phyloP scores from a whole-genome alignment of 2,888 invertebrate genomes.

The Drosophila paucipuncta region DNA sequence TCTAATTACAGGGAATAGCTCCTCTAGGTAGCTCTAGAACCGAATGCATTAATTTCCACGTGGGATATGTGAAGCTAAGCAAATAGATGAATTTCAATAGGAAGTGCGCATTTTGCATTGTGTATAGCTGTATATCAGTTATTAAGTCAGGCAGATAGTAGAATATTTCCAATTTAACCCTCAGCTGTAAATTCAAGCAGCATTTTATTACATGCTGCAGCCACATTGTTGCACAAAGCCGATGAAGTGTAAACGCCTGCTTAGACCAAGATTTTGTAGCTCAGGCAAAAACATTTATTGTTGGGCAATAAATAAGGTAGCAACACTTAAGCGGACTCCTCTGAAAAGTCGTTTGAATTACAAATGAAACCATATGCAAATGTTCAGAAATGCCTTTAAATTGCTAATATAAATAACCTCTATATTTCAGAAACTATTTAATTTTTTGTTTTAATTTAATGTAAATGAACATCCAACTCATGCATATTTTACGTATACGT shows the following conservation, averaged over 20 bases:
- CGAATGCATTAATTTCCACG: not conserved
- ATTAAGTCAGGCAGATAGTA: slow-evolving; percentile 2
- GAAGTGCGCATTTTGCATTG: not conserved
- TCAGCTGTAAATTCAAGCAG: slow-evolving; percentile 32
- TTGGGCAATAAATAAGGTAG: slow-evolving; percentile 27
- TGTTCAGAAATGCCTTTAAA: not conserved
- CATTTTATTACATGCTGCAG: slow-evolving; percentile 20
- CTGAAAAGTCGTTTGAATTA: slow-evolving; percentile 19
- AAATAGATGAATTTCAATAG: slow-evolving; percentile 3
- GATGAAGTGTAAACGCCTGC: slow-evolving; percentile 17
- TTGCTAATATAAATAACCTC: not conserved
- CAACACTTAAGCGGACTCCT: not conserved
- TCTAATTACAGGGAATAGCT: not conserved
- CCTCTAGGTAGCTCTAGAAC: not conserved
- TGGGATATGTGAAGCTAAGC: not conserved
- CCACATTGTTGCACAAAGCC: slow-evolving; percentile 41
- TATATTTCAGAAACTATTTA: not conserved
- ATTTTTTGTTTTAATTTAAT: not conserved
- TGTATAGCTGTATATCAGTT: not conserved
- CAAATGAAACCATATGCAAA: slow-evolving; percentile 2
- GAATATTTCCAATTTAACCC: slow-evolving; percentile 38
- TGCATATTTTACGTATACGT: slow-evolving; percentile 16
- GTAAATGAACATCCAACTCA: not conserved
- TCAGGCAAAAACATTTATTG: slow-evolving; percentile 2
- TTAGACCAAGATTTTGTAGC: slow-evolving; percentile 4